Percentiles rank a stretch among this genome's conserved stretches.
These are phyloP conservation scores for Halcyon senegalensis DNA, from an alignment of 2,113 vertebrate genomes.

Conservation along the genomic window DNA sequence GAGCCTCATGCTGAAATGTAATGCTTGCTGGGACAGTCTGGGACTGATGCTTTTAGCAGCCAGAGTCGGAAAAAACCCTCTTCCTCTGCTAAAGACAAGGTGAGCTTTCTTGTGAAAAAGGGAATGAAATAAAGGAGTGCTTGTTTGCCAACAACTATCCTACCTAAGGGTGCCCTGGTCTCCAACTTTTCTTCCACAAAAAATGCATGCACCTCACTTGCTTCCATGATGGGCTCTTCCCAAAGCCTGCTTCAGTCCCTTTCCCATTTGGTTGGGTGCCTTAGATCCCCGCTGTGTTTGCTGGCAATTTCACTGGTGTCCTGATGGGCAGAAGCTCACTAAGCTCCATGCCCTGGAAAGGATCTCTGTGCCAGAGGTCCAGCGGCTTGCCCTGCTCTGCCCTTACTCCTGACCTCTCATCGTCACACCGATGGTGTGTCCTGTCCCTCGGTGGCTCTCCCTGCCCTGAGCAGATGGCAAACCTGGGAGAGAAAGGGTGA, in stretches of 20 bases:
- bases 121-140: background rate
- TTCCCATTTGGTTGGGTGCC: background rate
- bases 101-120: background rate
- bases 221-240: background rate
- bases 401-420: background rate
- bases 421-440: background rate
- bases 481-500: background rate
- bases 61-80: rapidly evolving
- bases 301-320: background rate
- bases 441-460: background rate
- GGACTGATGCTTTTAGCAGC: background rate
- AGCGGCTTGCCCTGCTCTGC: background rate
- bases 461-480: background rate
- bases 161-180: background rate
- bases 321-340: background rate
- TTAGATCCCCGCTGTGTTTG: background rate
- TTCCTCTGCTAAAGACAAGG: background rate
- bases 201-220: background rate
- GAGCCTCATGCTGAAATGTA: background rate
- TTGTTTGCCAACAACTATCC: background rate
- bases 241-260: background rate
- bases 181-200: background rate
- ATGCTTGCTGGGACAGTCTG: background rate
- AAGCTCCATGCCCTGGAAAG: background rate
- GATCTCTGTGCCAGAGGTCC: background rate